These are phyloP conservation scores for Kuschelorhynchus macadamiae DNA, from an alignment of 2,888 invertebrate genomes.

Conservation along the genomic window DNA sequence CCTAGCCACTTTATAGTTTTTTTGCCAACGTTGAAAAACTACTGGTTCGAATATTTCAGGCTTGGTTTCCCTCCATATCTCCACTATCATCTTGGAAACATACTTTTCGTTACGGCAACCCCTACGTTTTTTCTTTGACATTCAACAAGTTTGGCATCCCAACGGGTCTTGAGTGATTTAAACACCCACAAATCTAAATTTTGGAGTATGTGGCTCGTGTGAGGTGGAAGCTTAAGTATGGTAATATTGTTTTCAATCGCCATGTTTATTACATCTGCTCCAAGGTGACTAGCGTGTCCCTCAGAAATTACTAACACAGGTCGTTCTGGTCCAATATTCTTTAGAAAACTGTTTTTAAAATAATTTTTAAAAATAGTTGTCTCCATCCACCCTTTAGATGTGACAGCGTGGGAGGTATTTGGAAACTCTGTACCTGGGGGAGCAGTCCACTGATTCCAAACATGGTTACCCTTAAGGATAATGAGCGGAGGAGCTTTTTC, in stretches of 20 bases:
- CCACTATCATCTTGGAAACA: conserved; percentile 42
- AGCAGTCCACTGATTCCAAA: conserved; percentile 60
- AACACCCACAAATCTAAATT: conserved; percentile 57
- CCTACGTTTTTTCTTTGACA: conserved; percentile 47
- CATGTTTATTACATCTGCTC: too few species aligned
- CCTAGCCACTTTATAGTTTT: too few species aligned
- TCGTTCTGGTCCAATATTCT: conserved; percentile 9
- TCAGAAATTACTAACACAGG: too few species aligned
- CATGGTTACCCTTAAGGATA: conserved; percentile 60
- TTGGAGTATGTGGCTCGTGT: too few species aligned
- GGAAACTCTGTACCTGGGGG: conserved; percentile 51
- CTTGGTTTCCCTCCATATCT: conserved; percentile 33
- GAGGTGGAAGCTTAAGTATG: too few species aligned
- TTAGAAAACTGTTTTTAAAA: conserved; percentile 45
- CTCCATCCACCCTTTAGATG: conserved; percentile 59
- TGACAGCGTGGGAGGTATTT: conserved; percentile 56
- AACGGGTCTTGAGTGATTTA: conserved; percentile 48
- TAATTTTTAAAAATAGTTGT: conserved; percentile 45
- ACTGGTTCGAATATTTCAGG: conserved; percentile 6
- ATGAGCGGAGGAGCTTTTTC: conserved; percentile 61
- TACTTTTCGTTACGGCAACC: conserved; percentile 41
- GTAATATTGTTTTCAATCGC: too few species aligned
- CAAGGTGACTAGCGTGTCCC: too few species aligned
- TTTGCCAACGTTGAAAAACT: too few species aligned
- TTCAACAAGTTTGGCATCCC: conserved; percentile 44